Base-by-base conservation (phyloP, 2,888 invertebrate genomes). In the Melanostoma mellinum region DNA sequence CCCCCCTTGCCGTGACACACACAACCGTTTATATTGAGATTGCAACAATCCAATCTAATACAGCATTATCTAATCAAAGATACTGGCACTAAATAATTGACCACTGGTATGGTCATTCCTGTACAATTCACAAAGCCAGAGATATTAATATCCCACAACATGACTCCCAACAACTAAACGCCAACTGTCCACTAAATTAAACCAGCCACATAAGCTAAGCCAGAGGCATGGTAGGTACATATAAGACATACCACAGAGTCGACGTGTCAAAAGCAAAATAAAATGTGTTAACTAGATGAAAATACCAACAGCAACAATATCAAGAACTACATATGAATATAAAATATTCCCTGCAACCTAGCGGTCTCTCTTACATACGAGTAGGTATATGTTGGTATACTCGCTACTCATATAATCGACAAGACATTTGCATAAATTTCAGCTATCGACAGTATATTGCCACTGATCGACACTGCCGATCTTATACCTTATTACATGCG, bases 51-150 rank as follows among this genome's bases (percentile, higher is more conserved):
- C 76, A 76, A 81, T 81, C 74, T 69, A 71, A 71, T 50, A 63
- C 74, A 40, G 69, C 79, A 74, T 84, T 84, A 84, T 84, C 84
- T 84, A 84, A 84, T 79, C 84, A 61, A 84, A 84, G 79, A 84
- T 84, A 79, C 65, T 79, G 79, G 67, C 79, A 75, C 79, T 84
- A 84, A 84, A 84, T 84, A 84, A 84, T 84, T 84, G 84, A 75
- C 74, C 84, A 79, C 71, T 79, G 74, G 20, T 20, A 20, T 20
- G 20, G 82, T 55, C 65, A 84, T 84, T 75, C 60, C 84, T 67
- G 79, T 81, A 77, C 72, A 77, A 81, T 72, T 72, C 77, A 81
- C 81, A 76, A 77, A 76, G 76, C 71, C 81, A 42, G 8, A 60
- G 80, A 20, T 75, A 80, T 74, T 80, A 80, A 80, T 80, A 65